Evolutionary conservation across 2,888 invertebrate species (phyloP).

Genomic region (Troides aeacus): DNA sequence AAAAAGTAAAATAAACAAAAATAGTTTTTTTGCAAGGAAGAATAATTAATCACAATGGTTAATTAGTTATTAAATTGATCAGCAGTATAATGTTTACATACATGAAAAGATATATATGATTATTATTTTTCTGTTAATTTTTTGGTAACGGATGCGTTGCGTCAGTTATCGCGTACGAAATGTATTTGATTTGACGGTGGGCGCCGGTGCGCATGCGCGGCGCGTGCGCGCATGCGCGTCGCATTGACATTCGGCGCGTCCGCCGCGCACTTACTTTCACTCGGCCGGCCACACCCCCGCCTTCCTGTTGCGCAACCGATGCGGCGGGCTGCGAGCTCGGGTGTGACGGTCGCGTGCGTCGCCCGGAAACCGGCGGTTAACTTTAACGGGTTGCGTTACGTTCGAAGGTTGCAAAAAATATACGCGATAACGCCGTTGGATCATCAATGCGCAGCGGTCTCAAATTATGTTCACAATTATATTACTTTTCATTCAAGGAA

Average conservation of each 20-base stretch:
- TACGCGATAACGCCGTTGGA: too few species aligned
- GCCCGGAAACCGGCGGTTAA: conserved; percentile 15
- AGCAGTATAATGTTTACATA: too few species aligned
- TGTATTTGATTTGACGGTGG: neutral
- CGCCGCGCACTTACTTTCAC: conserved; percentile 51
- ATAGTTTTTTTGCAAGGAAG: too few species aligned
- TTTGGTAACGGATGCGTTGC: neutral
- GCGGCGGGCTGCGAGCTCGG: conserved; percentile 34
- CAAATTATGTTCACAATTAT: too few species aligned
- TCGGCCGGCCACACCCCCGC: conserved; percentile 38
- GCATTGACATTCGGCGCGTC: conserved; percentile 45
- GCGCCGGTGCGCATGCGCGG: conserved; percentile 3
- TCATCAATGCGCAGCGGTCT: too few species aligned
- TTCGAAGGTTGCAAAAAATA: neutral
- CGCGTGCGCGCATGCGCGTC: conserved; percentile 31
- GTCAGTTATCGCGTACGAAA: conserved; percentile 8
- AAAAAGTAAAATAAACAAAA: too few species aligned
- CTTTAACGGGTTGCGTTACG: conserved; percentile 8
- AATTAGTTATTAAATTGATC: too few species aligned
- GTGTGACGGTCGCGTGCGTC: conserved; percentile 23
- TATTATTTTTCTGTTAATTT: too few species aligned
- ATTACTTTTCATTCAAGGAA: too few species aligned
- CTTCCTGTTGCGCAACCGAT: conserved; percentile 44
- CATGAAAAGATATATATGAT: too few species aligned
- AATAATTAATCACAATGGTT: too few species aligned